Conservation (phyloP, 2,888 invertebrate species). For the Drosophila maculinotata region DNA sequence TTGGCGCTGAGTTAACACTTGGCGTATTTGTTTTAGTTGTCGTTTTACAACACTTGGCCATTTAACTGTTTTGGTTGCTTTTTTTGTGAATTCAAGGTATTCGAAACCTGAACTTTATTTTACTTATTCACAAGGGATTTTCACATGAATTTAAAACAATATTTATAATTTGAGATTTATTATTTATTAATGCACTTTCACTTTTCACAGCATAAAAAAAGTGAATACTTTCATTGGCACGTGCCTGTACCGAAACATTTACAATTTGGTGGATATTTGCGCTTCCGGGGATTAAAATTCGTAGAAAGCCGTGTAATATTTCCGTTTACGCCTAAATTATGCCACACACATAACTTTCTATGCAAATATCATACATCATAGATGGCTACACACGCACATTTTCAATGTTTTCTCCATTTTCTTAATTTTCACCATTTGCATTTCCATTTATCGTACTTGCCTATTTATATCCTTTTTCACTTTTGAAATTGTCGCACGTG, state of each 20-base stretch:
- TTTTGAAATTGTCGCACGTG: constrained; percentile 32
- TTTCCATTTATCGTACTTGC: constrained; percentile 5
- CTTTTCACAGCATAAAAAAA: neutral
- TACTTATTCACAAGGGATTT: too few relatives aligned
- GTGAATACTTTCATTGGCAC: neutral
- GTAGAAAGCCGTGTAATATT: too few relatives aligned
- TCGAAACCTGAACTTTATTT: too few relatives aligned
- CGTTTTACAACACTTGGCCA: constrained; percentile 32
- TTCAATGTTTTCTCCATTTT: neutral
- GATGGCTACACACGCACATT: constrained; percentile 11
- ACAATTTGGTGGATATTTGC: neutral
- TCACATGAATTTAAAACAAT: too few relatives aligned
- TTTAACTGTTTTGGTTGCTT: constrained; percentile 1
- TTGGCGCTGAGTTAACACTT: constrained; percentile 26
- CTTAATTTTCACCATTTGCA: neutral
- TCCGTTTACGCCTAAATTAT: too few relatives aligned
- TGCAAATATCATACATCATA: constrained; percentile 15
- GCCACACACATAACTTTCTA: constrained; percentile 3
- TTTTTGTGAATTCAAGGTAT: neutral
- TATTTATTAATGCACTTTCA: neutral
- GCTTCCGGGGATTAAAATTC: neutral
- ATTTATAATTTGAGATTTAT: too few relatives aligned
- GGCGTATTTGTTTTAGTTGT: constrained; percentile 22
- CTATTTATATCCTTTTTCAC: neutral
- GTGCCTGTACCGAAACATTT: neutral